Evolutionary conservation across 2,797 vertebrate species (phyloP).

Genomic region (Lacerta agilis): DNA sequence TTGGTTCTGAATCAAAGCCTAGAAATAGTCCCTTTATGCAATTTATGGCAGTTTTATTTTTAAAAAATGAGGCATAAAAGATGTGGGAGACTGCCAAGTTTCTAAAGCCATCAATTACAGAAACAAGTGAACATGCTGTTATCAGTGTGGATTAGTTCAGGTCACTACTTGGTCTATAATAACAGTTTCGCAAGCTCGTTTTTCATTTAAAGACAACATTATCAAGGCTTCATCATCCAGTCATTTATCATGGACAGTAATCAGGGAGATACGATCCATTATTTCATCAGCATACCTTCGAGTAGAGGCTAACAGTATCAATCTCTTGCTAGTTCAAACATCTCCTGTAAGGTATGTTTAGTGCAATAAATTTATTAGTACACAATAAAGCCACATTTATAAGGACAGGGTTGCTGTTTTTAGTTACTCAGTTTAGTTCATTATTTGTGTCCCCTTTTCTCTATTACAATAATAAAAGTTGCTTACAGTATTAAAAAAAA

Average conservation of each 20-base stretch:
- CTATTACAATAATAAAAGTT: not conserved
- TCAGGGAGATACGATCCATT: not conserved
- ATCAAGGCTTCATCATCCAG: conserved; percentile 10
- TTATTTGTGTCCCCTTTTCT: not conserved
- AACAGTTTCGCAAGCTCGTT: conserved; percentile 16
- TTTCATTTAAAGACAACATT: conserved; percentile 19
- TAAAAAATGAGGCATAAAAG: not conserved
- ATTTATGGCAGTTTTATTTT: conserved; percentile 31
- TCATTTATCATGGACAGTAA: conserved; percentile 3
- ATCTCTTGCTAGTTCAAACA: not conserved
- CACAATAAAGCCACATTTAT: not conserved
- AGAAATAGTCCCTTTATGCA: conserved; percentile 40
- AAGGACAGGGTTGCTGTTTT: not conserved
- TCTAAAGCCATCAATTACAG: conserved; percentile 13
- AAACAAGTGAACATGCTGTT: conserved; percentile 32
- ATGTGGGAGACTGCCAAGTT: not conserved
- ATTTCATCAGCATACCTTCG: not conserved
- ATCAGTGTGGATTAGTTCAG: not conserved
- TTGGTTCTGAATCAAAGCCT: conserved; percentile 52
- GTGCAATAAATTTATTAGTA: not conserved
- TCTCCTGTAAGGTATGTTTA: not conserved
- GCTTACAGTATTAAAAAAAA: not conserved
- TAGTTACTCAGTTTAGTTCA: not conserved
- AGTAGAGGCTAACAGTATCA: not conserved
- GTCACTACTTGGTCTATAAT: conserved; percentile 21